Conservation (phyloP, 1,140 invertebrate species). For the Lepidurus couesii region DNA sequence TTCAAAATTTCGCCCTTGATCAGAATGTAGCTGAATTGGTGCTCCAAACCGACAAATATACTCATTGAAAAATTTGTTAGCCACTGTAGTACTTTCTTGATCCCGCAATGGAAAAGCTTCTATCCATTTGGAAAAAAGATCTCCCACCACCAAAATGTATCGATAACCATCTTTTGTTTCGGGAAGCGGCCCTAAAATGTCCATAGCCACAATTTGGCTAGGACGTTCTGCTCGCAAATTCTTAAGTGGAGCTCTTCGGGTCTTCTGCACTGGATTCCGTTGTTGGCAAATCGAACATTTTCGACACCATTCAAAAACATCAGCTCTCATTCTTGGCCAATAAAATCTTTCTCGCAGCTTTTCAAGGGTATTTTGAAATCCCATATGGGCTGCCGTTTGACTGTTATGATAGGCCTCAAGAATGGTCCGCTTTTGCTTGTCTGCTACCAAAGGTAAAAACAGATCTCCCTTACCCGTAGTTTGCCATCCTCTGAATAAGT, state of each 20-base stretch:
- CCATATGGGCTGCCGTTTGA: constrained; percentile 36
- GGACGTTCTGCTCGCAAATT: background rate
- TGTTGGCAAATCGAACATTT: constrained; percentile 36
- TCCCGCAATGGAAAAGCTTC: background rate
- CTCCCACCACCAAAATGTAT: constrained; percentile 38
- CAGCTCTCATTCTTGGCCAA: constrained; percentile 35
- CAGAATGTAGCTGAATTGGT: constrained; percentile 38
- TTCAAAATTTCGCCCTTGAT: constrained; percentile 36
- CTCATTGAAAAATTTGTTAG: constrained; percentile 8
- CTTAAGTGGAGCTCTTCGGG: background rate
- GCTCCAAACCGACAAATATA: constrained; percentile 34
- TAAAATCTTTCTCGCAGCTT: constrained; percentile 34
- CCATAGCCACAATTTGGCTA: constrained; percentile 25
- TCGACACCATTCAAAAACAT: constrained; percentile 33
- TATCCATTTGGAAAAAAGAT: constrained; percentile 40
- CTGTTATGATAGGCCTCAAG: constrained; percentile 33
- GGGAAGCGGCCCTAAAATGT: constrained; percentile 37
- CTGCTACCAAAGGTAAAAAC: constrained; percentile 30
- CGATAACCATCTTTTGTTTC: constrained; percentile 31
- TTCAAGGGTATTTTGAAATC: constrained; percentile 31
- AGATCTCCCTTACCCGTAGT: background rate
- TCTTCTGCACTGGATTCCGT: constrained; percentile 30
- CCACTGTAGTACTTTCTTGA: constrained; percentile 8
- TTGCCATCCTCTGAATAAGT: background rate
- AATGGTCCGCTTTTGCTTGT: constrained; percentile 15